phyloP scores from a whole-genome alignment of 2,797 vertebrate genomes.

The Amblyopsis hoosieri region DNA sequence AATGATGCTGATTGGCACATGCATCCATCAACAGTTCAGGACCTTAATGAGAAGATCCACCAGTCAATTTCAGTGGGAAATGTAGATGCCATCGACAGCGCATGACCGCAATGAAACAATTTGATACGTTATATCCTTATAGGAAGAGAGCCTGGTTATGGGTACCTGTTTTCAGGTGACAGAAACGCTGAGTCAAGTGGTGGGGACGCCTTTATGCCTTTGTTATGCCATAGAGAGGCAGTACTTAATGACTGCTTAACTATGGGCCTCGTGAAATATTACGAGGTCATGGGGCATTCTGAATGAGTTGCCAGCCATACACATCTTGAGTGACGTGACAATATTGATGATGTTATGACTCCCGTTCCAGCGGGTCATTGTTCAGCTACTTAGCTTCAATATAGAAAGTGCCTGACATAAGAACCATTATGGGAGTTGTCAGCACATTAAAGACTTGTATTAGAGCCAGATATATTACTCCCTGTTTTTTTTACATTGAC shows the following conservation, averaged over 20 bases:
- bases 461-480: conserved; percentile 39
- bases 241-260: conserved; percentile 48
- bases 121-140: conserved; percentile 14
- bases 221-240: conserved; percentile 35
- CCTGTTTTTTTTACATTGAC: conserved; percentile 35
- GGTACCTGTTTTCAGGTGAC: neutral
- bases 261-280: conserved; percentile 51
- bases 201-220: conserved; percentile 49
- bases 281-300: conserved; percentile 44
- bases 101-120: conserved; percentile 8
- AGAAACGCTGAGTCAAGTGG: conserved; percentile 20
- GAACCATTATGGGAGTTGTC: conserved; percentile 63
- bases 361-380: conserved; percentile 61
- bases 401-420: conserved; percentile 62
- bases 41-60: neutral
- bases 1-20: conserved; percentile 15
- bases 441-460: conserved; percentile 62
- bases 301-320: conserved; percentile 36
- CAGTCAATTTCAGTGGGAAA: neutral
- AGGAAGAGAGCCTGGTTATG: conserved; percentile 14
- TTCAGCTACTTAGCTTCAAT: conserved; percentile 65
- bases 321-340: conserved; percentile 45
- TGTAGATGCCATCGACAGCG: neutral
- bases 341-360: conserved; percentile 54
- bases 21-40: neutral